Conservation (phyloP, 2,113 vertebrate species). For the Paradisaea rubra region DNA sequence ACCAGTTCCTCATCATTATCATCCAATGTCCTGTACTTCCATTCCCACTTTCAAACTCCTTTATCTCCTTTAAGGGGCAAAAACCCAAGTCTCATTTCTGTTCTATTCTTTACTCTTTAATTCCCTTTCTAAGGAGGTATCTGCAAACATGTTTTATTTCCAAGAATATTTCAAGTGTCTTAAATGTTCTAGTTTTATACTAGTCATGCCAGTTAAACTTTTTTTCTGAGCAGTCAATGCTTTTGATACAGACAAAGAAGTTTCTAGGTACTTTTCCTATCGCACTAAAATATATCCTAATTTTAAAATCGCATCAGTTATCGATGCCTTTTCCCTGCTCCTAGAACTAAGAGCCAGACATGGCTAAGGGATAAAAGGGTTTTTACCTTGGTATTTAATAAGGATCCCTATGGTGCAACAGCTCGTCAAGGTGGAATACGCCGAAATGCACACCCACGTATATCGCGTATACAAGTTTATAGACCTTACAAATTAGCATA, state of each 20-base stretch:
- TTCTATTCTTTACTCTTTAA: neutral
- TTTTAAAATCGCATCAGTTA: neutral
- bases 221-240: neutral
- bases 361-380: neutral
- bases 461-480: accelerated
- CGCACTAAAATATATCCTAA: neutral
- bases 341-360: neutral
- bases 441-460: neutral
- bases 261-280: neutral
- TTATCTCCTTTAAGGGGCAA: neutral
- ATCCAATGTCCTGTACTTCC: neutral
- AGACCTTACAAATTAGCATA: neutral
- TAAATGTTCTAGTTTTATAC: neutral
- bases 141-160: neutral
- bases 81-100: neutral
- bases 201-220: neutral
- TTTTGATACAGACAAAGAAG: neutral
- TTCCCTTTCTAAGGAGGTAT: neutral
- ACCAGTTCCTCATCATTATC: neutral
- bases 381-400: neutral
- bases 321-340: neutral
- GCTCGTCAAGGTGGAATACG: neutral
- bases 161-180: neutral
- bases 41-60: neutral
- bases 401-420: neutral